These are phyloP conservation scores for Xestia xanthographa DNA, from an alignment of 2,888 invertebrate genomes.

Conservation along the genomic window DNA sequence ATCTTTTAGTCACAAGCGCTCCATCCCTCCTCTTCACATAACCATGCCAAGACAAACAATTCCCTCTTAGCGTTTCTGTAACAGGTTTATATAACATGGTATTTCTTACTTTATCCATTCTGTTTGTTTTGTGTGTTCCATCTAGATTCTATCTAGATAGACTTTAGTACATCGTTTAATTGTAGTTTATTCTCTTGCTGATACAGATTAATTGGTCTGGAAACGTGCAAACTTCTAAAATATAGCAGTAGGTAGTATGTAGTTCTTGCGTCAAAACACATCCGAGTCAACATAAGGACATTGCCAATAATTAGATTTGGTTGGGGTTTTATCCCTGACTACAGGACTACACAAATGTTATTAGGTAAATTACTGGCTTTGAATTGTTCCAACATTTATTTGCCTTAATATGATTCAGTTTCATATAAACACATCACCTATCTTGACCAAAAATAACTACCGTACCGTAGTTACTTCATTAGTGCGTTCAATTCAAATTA, in stretches of 20 bases:
- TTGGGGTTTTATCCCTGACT: neutral
- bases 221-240: neutral
- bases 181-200: slow-evolving; percentile 12
- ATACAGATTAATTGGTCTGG: slow-evolving; percentile 32
- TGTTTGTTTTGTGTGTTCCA: neutral
- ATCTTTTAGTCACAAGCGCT: neutral
- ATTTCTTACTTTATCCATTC: neutral
- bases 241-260: neutral
- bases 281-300: neutral
- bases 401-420: neutral
- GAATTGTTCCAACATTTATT: neutral
- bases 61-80: neutral
- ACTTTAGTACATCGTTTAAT: slow-evolving; percentile 12
- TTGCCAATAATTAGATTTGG: neutral
- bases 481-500: neutral
- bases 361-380: neutral
- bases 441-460: neutral
- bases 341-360: neutral
- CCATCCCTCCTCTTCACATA: neutral
- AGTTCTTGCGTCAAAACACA: neutral
- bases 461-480: neutral
- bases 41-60: neutral
- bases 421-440: neutral
- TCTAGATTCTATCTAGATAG: neutral
- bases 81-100: neutral